phyloP scores from a whole-genome alignment of 2,888 invertebrate genomes.

The Scaptomyza cyrtandrae region DNA sequence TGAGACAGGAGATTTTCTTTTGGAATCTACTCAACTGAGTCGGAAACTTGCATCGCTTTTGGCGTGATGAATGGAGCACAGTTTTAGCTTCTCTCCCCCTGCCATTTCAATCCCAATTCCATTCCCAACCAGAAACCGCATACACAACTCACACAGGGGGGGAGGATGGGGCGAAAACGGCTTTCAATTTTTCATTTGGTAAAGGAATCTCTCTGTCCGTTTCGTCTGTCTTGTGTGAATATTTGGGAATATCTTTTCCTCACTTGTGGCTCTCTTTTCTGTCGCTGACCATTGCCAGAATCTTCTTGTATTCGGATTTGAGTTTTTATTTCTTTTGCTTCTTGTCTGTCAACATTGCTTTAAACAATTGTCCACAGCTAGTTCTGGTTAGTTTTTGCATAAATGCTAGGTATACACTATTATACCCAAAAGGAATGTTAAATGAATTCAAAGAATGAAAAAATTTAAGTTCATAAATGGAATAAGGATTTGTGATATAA shows the following conservation, averaged over 20 bases:
- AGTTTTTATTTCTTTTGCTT: conserved; percentile 35
- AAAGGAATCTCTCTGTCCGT: conserved; percentile 23
- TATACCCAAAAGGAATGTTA: neutral
- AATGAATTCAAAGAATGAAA: neutral
- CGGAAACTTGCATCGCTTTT: conserved; percentile 55
- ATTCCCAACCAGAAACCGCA: conserved; percentile 23
- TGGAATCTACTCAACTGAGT: conserved; percentile 28
- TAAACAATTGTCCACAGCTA: conserved; percentile 43
- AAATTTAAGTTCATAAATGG: neutral
- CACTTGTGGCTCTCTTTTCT: conserved; percentile 15
- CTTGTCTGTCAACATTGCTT: conserved; percentile 47
- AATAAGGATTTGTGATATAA: neutral
- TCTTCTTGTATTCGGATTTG: conserved; percentile 38
- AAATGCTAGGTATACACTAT: neutral
- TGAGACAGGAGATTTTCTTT: conserved; percentile 13
- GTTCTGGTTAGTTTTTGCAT: conserved; percentile 27
- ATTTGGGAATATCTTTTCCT: conserved; percentile 34
- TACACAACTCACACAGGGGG: neutral
- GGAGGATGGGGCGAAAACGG: neutral
- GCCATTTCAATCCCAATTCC: neutral
- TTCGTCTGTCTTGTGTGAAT: conserved; percentile 36
- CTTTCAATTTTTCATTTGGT: conserved; percentile 68
- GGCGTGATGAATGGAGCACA: conserved; percentile 52
- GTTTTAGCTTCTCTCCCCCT: conserved; percentile 2
- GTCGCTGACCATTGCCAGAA: conserved; percentile 60